These are phyloP conservation scores for Misgurnus mizolepis DNA, from an alignment of 2,113 vertebrate genomes.

Conservation along the genomic window DNA sequence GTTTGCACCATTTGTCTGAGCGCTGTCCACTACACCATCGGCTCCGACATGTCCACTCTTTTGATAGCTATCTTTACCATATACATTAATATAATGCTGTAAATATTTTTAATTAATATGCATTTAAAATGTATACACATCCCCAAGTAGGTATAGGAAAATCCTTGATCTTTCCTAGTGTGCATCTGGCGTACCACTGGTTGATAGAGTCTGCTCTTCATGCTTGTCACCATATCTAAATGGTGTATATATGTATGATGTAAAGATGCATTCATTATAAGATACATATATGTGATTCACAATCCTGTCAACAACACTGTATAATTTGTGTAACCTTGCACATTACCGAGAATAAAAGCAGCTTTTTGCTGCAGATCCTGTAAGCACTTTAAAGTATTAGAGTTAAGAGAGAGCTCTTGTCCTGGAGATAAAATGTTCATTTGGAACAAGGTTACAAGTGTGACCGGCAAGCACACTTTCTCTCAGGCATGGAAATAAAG, in stretches of 20 bases:
- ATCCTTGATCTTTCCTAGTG: too few relatives aligned
- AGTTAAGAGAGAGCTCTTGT: constrained; percentile 2
- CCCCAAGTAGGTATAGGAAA: too few relatives aligned
- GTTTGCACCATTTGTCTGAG: too few relatives aligned
- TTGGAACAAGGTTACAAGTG: constrained; percentile 25
- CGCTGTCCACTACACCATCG: too few relatives aligned
- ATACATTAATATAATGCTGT: too few relatives aligned
- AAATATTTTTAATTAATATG: too few relatives aligned
- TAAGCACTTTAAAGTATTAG: background rate
- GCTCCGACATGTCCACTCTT: too few relatives aligned
- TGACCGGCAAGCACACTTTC: constrained; percentile 14
- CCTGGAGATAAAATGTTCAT: constrained; percentile 15
- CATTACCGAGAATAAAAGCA: background rate
- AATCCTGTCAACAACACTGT: background rate
- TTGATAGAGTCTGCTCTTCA: too few relatives aligned
- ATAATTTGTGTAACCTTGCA: background rate
- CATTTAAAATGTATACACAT: too few relatives aligned
- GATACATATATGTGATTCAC: background rate
- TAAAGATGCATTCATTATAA: background rate
- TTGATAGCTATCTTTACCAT: too few relatives aligned
- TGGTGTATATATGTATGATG: background rate
- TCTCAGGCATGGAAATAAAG: constrained; percentile 22
- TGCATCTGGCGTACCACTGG: too few relatives aligned
- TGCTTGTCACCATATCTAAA: too few relatives aligned
- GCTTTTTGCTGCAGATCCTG: background rate